These are phyloP conservation scores for Pocota personata DNA, from an alignment of 2,888 invertebrate species.

Conservation along the genomic window DNA sequence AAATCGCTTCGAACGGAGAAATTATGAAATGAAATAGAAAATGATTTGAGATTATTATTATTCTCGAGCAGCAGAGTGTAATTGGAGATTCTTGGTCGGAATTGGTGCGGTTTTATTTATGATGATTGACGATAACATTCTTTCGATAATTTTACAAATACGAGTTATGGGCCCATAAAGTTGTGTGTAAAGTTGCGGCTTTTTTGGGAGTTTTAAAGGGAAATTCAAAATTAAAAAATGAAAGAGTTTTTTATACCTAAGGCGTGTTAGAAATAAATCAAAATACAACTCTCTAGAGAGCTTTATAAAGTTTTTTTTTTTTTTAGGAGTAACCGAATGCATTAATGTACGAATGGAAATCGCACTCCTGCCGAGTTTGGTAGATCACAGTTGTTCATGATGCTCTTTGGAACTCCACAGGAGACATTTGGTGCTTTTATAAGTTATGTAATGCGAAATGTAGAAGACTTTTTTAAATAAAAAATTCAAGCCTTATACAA, in stretches of 20 bases:
- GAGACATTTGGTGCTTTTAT: not conserved
- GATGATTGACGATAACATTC: slow-evolving; percentile 53
- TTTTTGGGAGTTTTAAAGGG: not conserved
- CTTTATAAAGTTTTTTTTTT: not conserved
- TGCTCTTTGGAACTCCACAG: not conserved
- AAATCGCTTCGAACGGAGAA: slow-evolving; percentile 23
- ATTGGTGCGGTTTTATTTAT: slow-evolving; percentile 45
- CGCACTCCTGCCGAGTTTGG: not conserved
- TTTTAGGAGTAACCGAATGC: not conserved
- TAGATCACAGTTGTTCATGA: not conserved
- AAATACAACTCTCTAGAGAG: not conserved
- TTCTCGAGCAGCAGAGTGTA: slow-evolving; percentile 8
- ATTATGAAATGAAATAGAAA: slow-evolving; percentile 68
- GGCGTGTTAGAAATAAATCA: not conserved
- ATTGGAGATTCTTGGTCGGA: slow-evolving; percentile 39
- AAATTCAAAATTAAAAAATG: not conserved
- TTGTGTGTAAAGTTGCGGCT: not conserved
- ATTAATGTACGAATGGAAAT: not conserved
- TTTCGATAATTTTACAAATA: slow-evolving; percentile 11
- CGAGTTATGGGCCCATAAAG: slow-evolving; percentile 9
- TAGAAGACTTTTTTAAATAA: not conserved
- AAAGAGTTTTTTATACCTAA: not conserved
- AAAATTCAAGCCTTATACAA: too few relatives aligned
- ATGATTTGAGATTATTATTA: slow-evolving; percentile 64
- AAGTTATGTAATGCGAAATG: not conserved